Conservation (phyloP, 30 jellyfish, hydroid and myxozoan genomes). For the Cassiopea andromeda region DNA sequence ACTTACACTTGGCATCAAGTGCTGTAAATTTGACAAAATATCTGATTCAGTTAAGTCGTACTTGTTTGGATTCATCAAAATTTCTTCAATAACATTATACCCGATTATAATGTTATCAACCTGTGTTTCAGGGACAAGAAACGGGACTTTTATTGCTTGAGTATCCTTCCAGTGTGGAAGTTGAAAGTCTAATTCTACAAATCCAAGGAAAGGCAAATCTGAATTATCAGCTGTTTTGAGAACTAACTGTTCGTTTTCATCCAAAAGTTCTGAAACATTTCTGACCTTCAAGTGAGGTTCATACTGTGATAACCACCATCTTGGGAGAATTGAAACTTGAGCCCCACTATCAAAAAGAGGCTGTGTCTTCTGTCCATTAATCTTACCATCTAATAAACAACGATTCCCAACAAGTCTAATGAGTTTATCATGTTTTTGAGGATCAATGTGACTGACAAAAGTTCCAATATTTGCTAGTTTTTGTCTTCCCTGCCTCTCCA, state of each 20-base stretch:
- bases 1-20: slow-evolving; percentile 1
- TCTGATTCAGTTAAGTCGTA: neutral
- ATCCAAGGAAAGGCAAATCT: slow-evolving; percentile 19
- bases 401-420: slow-evolving; percentile 42
- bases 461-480: slow-evolving; percentile 4
- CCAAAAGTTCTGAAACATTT: slow-evolving; percentile 21
- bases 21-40: neutral
- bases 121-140: slow-evolving; percentile 13
- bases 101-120: slow-evolving; percentile 8
- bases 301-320: neutral
- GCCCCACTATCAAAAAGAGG: slow-evolving; percentile 65
- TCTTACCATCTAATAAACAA: slow-evolving; percentile 11
- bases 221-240: slow-evolving; percentile 20
- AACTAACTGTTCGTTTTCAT: neutral
- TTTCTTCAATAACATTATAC: slow-evolving; percentile 33
- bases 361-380: neutral
- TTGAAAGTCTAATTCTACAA: slow-evolving; percentile 19
- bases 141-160: slow-evolving; percentile 7
- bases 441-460: slow-evolving; percentile 32
- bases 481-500: slow-evolving; percentile 9
- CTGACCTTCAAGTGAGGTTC: slow-evolving; percentile 2
- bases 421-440: slow-evolving; percentile 11
- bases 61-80: neutral
- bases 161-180: neutral
- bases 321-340: slow-evolving; percentile 42